Percentiles rank a stretch among this genome's conserved stretches.
phyloP scores from a whole-genome alignment of 92 coral and sea anemone genomes.

The Paragorgia papillata region DNA sequence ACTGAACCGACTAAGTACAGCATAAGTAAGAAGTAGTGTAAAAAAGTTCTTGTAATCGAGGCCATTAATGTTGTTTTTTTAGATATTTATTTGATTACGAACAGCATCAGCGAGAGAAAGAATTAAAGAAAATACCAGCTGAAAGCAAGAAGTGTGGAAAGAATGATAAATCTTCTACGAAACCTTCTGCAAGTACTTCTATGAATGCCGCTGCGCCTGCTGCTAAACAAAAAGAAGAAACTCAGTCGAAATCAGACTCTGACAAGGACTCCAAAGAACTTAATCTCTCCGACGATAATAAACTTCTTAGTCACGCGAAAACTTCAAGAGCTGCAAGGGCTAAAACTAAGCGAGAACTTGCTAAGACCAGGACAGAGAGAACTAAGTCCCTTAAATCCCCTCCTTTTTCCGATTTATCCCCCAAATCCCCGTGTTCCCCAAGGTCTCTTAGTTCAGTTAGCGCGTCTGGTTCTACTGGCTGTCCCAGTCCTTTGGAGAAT shows the following conservation, averaged over 20 bases:
- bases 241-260: conserved; percentile 10
- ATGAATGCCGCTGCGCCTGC: conserved; percentile 1
- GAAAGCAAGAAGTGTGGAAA: conserved; percentile 37
- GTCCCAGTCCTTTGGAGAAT: conserved; percentile 34
- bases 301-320: conserved; percentile 2
- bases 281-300: not conserved
- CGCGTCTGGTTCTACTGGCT: conserved; percentile 31
- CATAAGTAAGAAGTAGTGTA: too few species aligned
- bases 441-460: conserved; percentile 32
- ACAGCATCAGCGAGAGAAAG: conserved; percentile 59
- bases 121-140: conserved; percentile 13
- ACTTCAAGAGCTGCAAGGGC: conserved; percentile 12
- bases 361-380: conserved; percentile 19
- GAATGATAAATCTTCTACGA: not conserved
- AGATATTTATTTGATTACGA: conserved; percentile 91
- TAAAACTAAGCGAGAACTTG: not conserved
- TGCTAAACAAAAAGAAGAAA: conserved; percentile 1
- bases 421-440: conserved; percentile 19
- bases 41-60: too few species aligned
- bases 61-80: too few species aligned
- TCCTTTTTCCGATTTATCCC: conserved; percentile 10
- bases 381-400: conserved; percentile 21
- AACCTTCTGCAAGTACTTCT: not conserved
- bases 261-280: conserved; percentile 37
- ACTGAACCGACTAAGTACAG: too few species aligned